phyloP scores from a whole-genome alignment of 1,140 invertebrate genomes.

The Leguminivora glycinivorella region DNA sequence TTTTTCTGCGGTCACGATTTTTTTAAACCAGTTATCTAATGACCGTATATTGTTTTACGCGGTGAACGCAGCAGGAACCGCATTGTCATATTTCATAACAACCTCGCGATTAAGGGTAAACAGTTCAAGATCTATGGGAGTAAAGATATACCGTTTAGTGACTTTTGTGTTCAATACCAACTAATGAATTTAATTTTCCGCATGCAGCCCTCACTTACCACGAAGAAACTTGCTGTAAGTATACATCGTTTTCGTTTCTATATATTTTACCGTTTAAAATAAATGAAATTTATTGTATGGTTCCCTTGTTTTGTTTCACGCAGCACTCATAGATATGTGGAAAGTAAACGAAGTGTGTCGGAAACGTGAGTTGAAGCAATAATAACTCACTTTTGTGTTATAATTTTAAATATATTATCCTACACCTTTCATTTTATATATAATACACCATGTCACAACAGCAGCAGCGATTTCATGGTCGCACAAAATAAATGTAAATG shows the following conservation, averaged over 20 bases:
- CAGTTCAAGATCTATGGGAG: neutral
- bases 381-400: no score
- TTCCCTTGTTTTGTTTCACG: slow-evolving; percentile 48
- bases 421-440: no score
- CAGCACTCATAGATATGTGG: slow-evolving; percentile 73
- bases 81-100: no score
- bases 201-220: slow-evolving; percentile 78
- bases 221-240: slow-evolving; percentile 77
- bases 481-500: no score
- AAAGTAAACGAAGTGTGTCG: slow-evolving; percentile 73
- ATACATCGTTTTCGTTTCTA: slow-evolving; percentile 38
- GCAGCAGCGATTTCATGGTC: no score
- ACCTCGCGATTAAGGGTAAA: no score
- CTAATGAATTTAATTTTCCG: slow-evolving; percentile 62
- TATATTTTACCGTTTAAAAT: slow-evolving; percentile 7
- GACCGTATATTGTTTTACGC: no score
- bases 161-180: slow-evolving; percentile 22
- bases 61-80: no score
- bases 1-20: no score
- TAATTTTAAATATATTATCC: no score
- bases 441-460: no score
- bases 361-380: slow-evolving; percentile 77
- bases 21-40: no score
- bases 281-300: neutral
- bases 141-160: neutral